Conservation (phyloP, 2,797 vertebrate species). For the Paratrypauchen microcephalus region DNA sequence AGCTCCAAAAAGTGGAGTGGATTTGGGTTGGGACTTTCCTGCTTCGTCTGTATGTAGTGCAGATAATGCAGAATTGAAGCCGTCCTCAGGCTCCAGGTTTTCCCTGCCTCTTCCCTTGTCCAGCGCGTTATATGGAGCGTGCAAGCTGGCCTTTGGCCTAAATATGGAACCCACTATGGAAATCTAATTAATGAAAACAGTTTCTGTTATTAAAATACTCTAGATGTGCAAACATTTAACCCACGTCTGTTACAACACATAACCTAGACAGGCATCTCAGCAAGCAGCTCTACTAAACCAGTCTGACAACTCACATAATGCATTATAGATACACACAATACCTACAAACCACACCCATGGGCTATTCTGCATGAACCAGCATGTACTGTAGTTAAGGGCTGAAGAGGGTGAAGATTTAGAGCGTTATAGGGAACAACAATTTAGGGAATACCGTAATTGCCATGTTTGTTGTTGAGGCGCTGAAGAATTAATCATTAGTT, state of each 20-base stretch:
- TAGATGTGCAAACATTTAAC: neutral
- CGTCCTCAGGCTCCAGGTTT: conserved; percentile 31
- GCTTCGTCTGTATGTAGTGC: neutral
- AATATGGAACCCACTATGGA: neutral
- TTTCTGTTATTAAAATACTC: neutral
- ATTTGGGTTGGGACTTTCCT: neutral
- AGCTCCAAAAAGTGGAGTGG: conserved; percentile 35
- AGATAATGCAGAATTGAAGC: neutral
- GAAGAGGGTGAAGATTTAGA: too few species aligned
- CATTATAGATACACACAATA: neutral
- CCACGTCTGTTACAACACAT: neutral
- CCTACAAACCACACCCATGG: neutral
- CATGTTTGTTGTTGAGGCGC: neutral
- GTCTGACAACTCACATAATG: neutral
- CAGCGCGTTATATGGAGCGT: neutral
- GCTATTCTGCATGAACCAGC: neutral
- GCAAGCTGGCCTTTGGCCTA: conserved; percentile 37
- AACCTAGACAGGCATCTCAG: neutral
- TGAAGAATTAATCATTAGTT: neutral
- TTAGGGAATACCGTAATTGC: neutral
- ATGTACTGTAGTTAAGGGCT: neutral
- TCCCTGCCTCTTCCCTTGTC: neutral
- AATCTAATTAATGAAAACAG: neutral
- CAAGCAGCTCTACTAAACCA: neutral
- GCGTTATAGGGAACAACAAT: too few species aligned